phyloP scores from a whole-genome alignment of 2,888 invertebrate species.

The Leucophenga maculata region DNA sequence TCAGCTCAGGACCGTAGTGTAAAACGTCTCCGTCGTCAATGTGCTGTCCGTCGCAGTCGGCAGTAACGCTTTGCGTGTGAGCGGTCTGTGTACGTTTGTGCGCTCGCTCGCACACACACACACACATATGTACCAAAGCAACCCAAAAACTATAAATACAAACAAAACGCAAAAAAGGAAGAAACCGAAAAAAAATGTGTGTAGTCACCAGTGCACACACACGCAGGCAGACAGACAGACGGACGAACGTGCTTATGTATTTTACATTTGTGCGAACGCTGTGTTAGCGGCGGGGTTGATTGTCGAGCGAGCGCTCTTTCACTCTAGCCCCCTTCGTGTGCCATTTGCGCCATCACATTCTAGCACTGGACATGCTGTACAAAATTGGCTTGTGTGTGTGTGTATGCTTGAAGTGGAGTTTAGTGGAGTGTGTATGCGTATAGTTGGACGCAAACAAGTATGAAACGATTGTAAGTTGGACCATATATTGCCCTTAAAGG shows the following conservation, averaged over 20 bases:
- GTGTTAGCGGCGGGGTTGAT: slow-evolving; percentile 29
- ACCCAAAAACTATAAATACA: slow-evolving; percentile 2
- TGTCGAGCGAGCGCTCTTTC: slow-evolving; percentile 7
- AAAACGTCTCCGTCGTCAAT: too few species aligned
- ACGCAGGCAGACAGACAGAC: slow-evolving; percentile 27
- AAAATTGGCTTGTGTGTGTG: slow-evolving; percentile 20
- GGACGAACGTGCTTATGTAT: not conserved
- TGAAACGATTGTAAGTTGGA: too few species aligned
- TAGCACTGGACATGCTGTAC: too few species aligned
- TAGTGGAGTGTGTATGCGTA: slow-evolving; percentile 25
- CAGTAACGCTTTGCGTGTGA: slow-evolving; percentile 20
- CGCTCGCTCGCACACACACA: not conserved
- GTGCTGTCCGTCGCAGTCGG: not conserved
- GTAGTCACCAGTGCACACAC: slow-evolving; percentile 42
- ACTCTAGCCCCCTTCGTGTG: too few species aligned
- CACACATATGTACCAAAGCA: not conserved
- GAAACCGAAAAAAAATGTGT: slow-evolving; percentile 33
- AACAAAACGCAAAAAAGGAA: not conserved
- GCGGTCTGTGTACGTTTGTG: slow-evolving; percentile 17
- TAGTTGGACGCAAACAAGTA: not conserved
- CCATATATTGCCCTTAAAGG: slow-evolving; percentile 40
- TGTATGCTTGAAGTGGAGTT: slow-evolving; percentile 25
- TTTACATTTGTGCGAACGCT: not conserved
- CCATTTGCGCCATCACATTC: too few species aligned
- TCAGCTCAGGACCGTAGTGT: slow-evolving; percentile 8